Evolutionary conservation across 2,113 vertebrate genomes (phyloP).

Genomic region (chimpanzee (Pan troglodytes)): NHGRI_mPanTro3-v2.1_pri NC_072403.2:83515501-83516000

Average conservation of each 20-base stretch:
- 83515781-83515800: not conserved
- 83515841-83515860: not conserved
- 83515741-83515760: not conserved
- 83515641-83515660: not conserved
- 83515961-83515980: not conserved
- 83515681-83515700: not conserved
- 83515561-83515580: not conserved
- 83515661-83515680: not conserved
- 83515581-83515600: not conserved
- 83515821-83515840: not conserved
- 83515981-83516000: not conserved
- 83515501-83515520: not conserved
- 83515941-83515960: not conserved
- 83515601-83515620: not conserved
- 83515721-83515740: not conserved
- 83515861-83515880: not conserved
- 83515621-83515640: not conserved
- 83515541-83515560: not conserved
- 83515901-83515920: not conserved
- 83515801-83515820: not conserved
- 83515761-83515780: not conserved
- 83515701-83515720: not conserved
- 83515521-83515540: not conserved
- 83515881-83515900: not conserved
- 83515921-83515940: not conserved